phyloP scores from a whole-genome alignment of 2,113 vertebrate species.

The Chamaea fasciata region DNA sequence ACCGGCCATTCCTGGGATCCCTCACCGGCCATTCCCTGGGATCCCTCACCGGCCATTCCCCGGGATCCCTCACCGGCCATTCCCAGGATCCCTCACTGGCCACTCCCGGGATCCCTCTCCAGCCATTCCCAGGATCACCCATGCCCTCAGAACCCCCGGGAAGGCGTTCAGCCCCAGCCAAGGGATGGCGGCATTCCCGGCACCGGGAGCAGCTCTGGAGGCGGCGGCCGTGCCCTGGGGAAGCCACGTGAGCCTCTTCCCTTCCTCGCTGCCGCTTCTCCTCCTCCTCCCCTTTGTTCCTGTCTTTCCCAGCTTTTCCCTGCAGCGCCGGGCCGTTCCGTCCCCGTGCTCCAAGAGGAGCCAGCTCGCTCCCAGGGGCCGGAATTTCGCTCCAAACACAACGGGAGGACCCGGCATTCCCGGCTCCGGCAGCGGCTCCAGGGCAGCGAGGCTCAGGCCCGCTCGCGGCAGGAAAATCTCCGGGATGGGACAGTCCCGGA shows the following conservation, averaged over 20 bases:
- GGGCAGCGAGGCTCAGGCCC: not conserved
- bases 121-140: not conserved
- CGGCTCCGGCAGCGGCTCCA: rapidly evolving
- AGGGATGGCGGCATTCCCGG: not conserved
- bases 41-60: not conserved
- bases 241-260: not conserved
- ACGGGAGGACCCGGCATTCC: not conserved
- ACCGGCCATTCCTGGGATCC: not conserved
- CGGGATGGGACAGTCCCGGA: rapidly evolving
- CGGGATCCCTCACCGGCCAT: too few relatives aligned
- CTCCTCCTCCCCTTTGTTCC: not conserved
- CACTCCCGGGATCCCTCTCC: too few relatives aligned
- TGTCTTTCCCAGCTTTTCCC: not conserved
- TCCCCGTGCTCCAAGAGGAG: not conserved
- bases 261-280: not conserved
- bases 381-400: not conserved
- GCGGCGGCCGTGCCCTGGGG: not conserved
- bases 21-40: rapidly evolving
- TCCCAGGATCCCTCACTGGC: not conserved
- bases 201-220: not conserved
- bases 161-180: not conserved
- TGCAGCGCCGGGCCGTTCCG: rapidly evolving
- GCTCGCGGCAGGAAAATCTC: rapidly evolving
- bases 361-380: rapidly evolving
- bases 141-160: rapidly evolving